Evolutionary conservation across 2,797 vertebrate genomes (phyloP).

Genomic region (Pipistrellus pipistrellus): DNA sequence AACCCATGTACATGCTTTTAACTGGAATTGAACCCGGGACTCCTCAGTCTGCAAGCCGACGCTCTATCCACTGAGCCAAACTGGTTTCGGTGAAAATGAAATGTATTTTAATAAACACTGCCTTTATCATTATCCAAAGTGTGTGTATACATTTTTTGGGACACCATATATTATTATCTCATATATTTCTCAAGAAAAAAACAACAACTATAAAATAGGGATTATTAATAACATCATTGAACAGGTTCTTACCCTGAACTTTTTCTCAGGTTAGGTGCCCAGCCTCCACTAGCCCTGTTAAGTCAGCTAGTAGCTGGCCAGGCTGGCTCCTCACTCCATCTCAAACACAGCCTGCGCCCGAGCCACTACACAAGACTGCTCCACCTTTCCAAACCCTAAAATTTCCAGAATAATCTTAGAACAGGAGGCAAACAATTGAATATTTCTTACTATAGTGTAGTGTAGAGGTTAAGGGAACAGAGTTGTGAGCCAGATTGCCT

Average conservation of each 20-base stretch:
- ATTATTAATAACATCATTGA: neutral
- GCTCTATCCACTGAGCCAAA: no score
- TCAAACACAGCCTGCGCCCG: neutral
- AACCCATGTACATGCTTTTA: no score
- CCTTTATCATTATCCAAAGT: no score
- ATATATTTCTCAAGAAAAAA: neutral
- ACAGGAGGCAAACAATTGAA: neutral
- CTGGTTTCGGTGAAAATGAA: no score
- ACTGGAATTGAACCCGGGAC: no score
- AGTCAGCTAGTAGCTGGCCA: neutral
- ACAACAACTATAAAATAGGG: neutral
- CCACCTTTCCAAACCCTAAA: neutral
- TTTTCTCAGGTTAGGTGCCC: neutral
- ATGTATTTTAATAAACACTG: no score
- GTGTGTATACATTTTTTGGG: no score
- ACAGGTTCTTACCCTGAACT: neutral
- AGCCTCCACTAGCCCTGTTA: neutral
- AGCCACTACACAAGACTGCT: neutral
- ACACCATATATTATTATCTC: neutral
- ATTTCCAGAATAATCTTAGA: constrained; percentile 8
- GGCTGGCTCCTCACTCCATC: neutral
- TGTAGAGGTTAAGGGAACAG: neutral
- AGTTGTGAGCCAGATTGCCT: neutral
- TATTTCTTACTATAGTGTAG: neutral
- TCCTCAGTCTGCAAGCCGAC: no score